These are phyloP conservation scores for Agrotis segetum DNA, from an alignment of 2,888 invertebrate species.

Conservation along the genomic window DNA sequence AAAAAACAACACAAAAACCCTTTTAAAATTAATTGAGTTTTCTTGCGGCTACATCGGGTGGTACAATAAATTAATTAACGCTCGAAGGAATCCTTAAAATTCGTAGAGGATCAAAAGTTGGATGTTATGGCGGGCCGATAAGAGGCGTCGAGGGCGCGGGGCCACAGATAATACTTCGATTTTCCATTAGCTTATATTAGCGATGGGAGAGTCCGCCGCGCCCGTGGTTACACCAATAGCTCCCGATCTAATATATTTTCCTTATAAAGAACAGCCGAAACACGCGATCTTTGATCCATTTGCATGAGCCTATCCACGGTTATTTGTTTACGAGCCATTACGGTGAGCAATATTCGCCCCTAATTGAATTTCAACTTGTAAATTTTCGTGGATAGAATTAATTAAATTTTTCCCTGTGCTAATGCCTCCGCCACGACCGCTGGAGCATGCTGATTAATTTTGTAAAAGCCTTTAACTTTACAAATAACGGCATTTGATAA, in stretches of 20 bases:
- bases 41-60: slow-evolving; percentile 89
- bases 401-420: slow-evolving; percentile 82
- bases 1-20: slow-evolving; percentile 91
- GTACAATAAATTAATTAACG: slow-evolving; percentile 91
- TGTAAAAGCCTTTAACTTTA: slow-evolving; percentile 81
- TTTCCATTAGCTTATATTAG: slow-evolving; percentile 90
- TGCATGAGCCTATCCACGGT: slow-evolving; percentile 81
- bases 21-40: slow-evolving; percentile 91
- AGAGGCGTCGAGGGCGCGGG: slow-evolving; percentile 68
- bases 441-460: slow-evolving; percentile 79
- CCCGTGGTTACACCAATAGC: slow-evolving; percentile 81
- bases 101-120: slow-evolving; percentile 90
- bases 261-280: slow-evolving; percentile 85
- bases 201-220: slow-evolving; percentile 85
- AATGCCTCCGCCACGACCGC: slow-evolving; percentile 71
- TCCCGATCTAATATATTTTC: slow-evolving; percentile 87
- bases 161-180: slow-evolving; percentile 89
- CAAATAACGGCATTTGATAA: slow-evolving; percentile 76
- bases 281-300: slow-evolving; percentile 90
- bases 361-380: slow-evolving; percentile 87
- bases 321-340: slow-evolving; percentile 87
- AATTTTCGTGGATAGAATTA: slow-evolving; percentile 85
- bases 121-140: slow-evolving; percentile 72
- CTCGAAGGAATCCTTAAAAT: slow-evolving; percentile 90
- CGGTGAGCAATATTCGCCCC: slow-evolving; percentile 82